phyloP scores from a whole-genome alignment of 2,888 invertebrate species.

The Geophilus truncorum region DNA sequence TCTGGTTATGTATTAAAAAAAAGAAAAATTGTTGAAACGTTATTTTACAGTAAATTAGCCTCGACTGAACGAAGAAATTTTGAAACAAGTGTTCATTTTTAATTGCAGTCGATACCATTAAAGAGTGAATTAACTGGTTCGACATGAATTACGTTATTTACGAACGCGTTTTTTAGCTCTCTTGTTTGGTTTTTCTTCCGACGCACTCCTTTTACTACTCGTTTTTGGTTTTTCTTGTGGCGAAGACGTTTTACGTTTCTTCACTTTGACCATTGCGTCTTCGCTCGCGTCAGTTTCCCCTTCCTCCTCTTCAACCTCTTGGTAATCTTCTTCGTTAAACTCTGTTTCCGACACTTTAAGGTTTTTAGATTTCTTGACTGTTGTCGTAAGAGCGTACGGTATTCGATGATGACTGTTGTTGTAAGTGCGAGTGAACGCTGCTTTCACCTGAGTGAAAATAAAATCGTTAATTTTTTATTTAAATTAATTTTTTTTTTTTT shows the following conservation, averaged over 20 bases:
- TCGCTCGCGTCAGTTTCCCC: conserved; percentile 57
- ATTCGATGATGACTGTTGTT: conserved; percentile 76
- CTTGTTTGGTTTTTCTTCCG: conserved; percentile 27
- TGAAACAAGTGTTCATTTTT: conserved; percentile 33
- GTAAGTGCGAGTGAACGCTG: conserved; percentile 85
- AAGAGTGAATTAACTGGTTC: conserved; percentile 7
- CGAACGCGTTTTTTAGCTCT: conserved; percentile 37
- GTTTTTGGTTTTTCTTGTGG: background rate
- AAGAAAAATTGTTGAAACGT: background rate
- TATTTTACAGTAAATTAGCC: no score
- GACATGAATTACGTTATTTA: background rate
- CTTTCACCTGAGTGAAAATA: no score
- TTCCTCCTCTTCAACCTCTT: conserved; percentile 47
- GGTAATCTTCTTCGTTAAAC: conserved; percentile 43
- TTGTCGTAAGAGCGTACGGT: conserved; percentile 66
- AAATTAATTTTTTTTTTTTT: background rate
- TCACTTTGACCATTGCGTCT: conserved; percentile 75
- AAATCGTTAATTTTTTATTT: conserved; percentile 10
- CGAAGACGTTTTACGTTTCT: background rate
- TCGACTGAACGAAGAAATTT: no score
- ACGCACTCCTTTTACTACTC: no score
- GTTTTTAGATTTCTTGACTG: conserved; percentile 57
- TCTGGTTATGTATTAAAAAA: no score
- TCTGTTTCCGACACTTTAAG: conserved; percentile 47
- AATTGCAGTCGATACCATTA: conserved; percentile 33